Conservation (phyloP, 2,888 invertebrate genomes). For the Caenorhabditis doughertyi region DNA sequence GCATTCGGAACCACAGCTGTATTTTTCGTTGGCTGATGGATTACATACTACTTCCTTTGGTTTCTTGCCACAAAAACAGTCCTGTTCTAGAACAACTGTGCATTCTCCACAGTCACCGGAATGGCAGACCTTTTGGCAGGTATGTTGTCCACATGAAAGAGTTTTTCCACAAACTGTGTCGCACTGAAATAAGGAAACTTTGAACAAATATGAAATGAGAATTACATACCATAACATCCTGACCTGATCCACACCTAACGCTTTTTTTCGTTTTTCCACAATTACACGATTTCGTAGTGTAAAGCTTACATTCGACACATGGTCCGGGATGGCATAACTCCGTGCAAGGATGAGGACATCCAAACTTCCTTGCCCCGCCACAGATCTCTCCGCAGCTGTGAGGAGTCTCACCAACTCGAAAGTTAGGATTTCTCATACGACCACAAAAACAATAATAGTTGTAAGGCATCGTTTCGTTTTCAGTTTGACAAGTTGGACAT, state of each 20-base stretch:
- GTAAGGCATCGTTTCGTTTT: conserved; percentile 88
- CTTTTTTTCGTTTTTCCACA: conserved; percentile 81
- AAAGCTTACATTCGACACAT: conserved; percentile 90
- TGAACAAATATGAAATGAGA: neutral
- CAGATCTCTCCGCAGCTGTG: conserved; percentile 95
- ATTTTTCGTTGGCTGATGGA: conserved; percentile 83
- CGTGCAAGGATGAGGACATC: conserved; percentile 77
- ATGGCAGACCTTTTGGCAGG: conserved; percentile 89
- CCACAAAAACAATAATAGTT: conserved; percentile 95
- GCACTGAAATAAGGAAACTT: conserved; percentile 86
- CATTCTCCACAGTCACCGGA: conserved; percentile 89
- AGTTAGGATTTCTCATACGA: conserved; percentile 88
- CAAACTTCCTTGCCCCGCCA: conserved; percentile 85
- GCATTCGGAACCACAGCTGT: conserved; percentile 43
- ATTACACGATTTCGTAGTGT: conserved; percentile 79
- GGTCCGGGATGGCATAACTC: conserved; percentile 93
- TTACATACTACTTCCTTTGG: conserved; percentile 87
- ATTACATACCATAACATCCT: conserved; percentile 59
- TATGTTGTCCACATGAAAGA: conserved; percentile 90
- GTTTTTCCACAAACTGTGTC: conserved; percentile 88
- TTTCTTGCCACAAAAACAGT: conserved; percentile 88
- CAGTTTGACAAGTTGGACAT: conserved; percentile 94
- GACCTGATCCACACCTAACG: conserved; percentile 72
- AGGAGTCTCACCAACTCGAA: conserved; percentile 87
- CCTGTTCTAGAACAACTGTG: conserved; percentile 87